Evolutionary conservation across 2,797 vertebrate genomes (phyloP), one percentile per base, ranked within the genome.

Genomic region (Cephalopachus bancanus): DNA sequence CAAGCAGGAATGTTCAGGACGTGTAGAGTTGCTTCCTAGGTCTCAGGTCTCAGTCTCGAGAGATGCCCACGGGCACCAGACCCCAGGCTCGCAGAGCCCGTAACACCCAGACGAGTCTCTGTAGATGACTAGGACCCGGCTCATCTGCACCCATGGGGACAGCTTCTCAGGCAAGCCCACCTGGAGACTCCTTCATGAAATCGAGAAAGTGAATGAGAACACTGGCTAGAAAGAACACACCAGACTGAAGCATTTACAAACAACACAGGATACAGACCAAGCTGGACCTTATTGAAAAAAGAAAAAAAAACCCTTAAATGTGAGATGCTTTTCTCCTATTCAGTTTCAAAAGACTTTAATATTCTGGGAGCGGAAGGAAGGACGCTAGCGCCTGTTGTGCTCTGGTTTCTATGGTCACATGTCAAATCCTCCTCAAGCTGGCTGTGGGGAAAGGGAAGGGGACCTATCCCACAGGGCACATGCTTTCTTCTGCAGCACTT

Each of bases 221-320:
- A 74, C 11, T 51, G 60, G 49, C 4, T 51, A 57, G 71, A 79
- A 93, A 79, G 75, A 74, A 86, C 83, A 74, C 8, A 53, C n/a
- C 44, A 60, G 88, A 91, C 57, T 71, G 60, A 94, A 95, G 33
- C 81, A 89, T 94, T 95, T 94, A 96, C 75, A 96, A 92, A 89
- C 65, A 90, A 90, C 11, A 59, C 26, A 74, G 91, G 92, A 89
- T 44, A 88, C 59, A 87, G 79, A 81, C 88, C 55, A 92, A 83
- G 44, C 67, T 83, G 92, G 44, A 55, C 71, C 64, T 55, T 78
- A 83, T 67, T 24, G 44, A 26, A 24, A 89, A 64, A 79, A 1
- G 5, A 14, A 20, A 53, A n/a, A 24, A n/a, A 60, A 10, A 44
- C 44, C 44, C 88, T 87, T 64, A 67, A 33, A 72, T 44, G 17